Evolutionary conservation across 53 echinoderm and acorn worm genomes (phyloP).

Genomic region (Paelopatides confundens): DNA sequence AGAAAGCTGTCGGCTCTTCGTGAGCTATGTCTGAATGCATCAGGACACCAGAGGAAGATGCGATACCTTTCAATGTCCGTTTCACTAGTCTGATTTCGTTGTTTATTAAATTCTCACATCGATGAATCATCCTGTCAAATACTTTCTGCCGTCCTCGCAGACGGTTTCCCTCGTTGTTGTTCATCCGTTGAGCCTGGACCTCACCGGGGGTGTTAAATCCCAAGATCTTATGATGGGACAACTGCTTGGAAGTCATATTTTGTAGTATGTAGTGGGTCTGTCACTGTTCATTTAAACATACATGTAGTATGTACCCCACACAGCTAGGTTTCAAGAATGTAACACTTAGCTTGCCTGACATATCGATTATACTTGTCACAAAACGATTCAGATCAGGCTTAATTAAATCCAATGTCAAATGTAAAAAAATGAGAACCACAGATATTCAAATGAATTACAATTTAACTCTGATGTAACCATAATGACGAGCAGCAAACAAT

Average conservation of each 20-base stretch:
- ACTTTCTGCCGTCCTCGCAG: slow-evolving; percentile 54
- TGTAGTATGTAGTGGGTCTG: no score
- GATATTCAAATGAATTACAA: no score
- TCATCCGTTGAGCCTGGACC: slow-evolving; percentile 75
- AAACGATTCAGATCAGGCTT: no score
- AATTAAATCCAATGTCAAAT: no score
- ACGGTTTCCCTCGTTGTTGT: slow-evolving; percentile 79
- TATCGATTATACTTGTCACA: no score
- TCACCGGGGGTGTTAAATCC: slow-evolving; percentile 79
- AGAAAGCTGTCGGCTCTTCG: slow-evolving; percentile 67
- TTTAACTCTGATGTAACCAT: no score
- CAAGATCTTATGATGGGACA: neutral
- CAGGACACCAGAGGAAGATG: slow-evolving; percentile 73
- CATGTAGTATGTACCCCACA: no score
- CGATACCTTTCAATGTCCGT: slow-evolving; percentile 68
- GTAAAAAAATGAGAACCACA: no score
- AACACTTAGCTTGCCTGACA: no score
- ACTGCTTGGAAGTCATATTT: slow-evolving; percentile 21
- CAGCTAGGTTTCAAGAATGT: no score
- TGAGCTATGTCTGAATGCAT: slow-evolving; percentile 48
- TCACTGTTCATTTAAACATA: no score
- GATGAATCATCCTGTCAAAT: slow-evolving; percentile 71
- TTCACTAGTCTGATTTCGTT: slow-evolving; percentile 66
- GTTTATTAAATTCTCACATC: slow-evolving; percentile 72
- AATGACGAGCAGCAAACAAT: no score